Evolutionary conservation across 2,888 invertebrate species (phyloP).

Genomic region (Trachelus stipa): DNA sequence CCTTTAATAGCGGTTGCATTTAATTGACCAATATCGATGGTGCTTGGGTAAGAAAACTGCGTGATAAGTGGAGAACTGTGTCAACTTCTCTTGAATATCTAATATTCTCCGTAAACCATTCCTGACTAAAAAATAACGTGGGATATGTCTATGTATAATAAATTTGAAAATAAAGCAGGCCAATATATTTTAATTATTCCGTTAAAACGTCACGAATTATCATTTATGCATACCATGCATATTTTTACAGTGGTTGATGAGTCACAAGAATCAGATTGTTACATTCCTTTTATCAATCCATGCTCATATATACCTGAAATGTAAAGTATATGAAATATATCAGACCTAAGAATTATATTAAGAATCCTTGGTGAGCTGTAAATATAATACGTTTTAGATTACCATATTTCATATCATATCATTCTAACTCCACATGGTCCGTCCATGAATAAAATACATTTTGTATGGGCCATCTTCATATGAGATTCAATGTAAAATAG

Average conservation of each 20-base stretch:
- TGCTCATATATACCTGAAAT: neutral
- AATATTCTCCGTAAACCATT: neutral
- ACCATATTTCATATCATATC: neutral
- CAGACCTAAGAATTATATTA: neutral
- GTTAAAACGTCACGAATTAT: neutral
- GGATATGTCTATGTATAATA: too few relatives aligned
- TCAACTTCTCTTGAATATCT: constrained; percentile 11
- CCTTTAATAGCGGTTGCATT: neutral
- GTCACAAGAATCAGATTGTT: neutral
- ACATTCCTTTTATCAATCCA: neutral
- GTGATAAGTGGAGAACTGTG: constrained; percentile 27
- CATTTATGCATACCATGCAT: neutral
- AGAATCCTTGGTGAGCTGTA: neutral
- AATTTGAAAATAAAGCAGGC: neutral
- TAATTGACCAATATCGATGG: neutral
- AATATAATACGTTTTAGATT: neutral
- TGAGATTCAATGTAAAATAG: neutral
- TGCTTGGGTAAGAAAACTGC: constrained; percentile 13
- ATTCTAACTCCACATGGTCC: neutral
- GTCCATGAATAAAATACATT: neutral
- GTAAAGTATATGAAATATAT: neutral
- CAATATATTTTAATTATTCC: neutral
- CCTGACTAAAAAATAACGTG: neutral
- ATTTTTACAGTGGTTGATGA: neutral
- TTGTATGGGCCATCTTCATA: neutral